phyloP scores from a whole-genome alignment of 2,113 vertebrate genomes.

The Leptobrachium leishanense region DNA sequence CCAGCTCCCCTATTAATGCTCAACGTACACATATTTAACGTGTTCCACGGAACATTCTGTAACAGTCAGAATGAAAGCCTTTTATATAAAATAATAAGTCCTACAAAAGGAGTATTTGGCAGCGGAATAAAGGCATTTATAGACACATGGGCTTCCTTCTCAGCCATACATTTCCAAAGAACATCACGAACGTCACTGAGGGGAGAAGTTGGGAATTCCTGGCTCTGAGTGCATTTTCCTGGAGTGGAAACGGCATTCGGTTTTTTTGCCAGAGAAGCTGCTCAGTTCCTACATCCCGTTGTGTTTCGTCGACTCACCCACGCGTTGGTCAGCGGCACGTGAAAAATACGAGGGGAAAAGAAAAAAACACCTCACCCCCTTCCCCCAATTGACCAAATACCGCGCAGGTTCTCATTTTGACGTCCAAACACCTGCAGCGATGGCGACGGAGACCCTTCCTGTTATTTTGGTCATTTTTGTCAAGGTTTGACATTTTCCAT shows the following conservation, averaged over 20 bases:
- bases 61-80: too few species aligned
- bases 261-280: conserved; percentile 49
- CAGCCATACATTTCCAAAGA: conserved; percentile 62
- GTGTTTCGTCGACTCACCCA: conserved; percentile 50
- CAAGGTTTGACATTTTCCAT: not conserved
- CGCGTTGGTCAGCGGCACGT: conserved; percentile 39
- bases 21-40: too few species aligned
- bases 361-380: conserved; percentile 13
- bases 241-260: conserved; percentile 63
- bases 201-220: conserved; percentile 51
- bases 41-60: too few species aligned
- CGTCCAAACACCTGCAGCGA: conserved; percentile 42
- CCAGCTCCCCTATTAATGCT: too few species aligned
- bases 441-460: conserved; percentile 57
- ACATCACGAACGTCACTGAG: conserved; percentile 56
- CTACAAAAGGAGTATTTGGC: too few species aligned
- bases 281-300: conserved; percentile 62
- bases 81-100: too few species aligned
- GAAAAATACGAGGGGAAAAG: conserved; percentile 55
- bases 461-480: conserved; percentile 31
- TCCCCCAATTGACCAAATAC: conserved; percentile 34
- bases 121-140: too few species aligned
- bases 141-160: conserved; percentile 48
- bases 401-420: conserved; percentile 45
- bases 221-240: conserved; percentile 59